Evolutionary conservation across 2,888 invertebrate genomes (phyloP).

Genomic region (Coenonympha arcania): DNA sequence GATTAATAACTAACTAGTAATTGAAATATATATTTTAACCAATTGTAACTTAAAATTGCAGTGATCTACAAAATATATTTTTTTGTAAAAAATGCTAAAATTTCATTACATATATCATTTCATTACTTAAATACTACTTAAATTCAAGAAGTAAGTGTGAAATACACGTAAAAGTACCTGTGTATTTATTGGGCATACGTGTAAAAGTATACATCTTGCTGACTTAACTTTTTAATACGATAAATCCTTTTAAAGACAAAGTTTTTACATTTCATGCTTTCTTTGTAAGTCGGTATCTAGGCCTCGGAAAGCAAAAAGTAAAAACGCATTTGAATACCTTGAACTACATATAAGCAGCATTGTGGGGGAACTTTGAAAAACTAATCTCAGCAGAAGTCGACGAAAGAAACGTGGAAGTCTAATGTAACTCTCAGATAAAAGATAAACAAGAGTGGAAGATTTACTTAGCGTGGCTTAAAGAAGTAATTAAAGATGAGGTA

Average conservation of each 20-base stretch:
- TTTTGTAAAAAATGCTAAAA: too few species aligned
- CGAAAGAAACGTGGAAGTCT: constrained; percentile 9
- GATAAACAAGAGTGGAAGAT: constrained; percentile 9
- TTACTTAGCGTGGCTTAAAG: background rate
- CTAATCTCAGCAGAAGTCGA: constrained; percentile 13
- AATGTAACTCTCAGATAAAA: constrained; percentile 7
- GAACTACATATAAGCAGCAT: constrained; percentile 14
- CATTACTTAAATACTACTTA: too few species aligned
- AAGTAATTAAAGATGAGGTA: too few species aligned
- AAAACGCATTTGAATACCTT: constrained; percentile 18
- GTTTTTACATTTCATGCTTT: constrained; percentile 10
- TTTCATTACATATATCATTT: too few species aligned
- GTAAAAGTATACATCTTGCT: background rate
- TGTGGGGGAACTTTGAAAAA: constrained; percentile 14
- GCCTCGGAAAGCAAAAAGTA: constrained; percentile 10
- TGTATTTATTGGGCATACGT: too few species aligned
- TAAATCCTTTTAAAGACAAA: constrained; percentile 6
- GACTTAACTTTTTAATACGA: background rate
- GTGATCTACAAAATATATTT: too few species aligned
- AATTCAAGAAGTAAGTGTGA: too few species aligned
- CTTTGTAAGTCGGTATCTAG: constrained; percentile 11
- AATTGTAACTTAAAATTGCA: too few species aligned
- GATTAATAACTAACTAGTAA: too few species aligned
- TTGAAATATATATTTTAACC: too few species aligned
- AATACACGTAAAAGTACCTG: too few species aligned